Evolutionary conservation across 2,888 invertebrate species (phyloP).

Genomic region (Prosopocoilus inquinatus): DNA sequence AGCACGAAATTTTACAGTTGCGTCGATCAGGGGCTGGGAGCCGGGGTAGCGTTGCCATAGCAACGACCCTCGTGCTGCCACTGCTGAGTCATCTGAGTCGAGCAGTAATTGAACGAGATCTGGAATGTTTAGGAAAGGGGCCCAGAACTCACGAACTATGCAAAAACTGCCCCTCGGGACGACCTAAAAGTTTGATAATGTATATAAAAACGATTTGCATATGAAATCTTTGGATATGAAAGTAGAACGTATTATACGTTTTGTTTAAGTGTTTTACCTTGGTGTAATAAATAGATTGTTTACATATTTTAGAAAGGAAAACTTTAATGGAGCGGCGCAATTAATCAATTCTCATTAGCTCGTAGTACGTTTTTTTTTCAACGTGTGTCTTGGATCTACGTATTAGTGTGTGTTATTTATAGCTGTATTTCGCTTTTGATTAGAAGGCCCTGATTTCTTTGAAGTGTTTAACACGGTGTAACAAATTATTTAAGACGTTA

Average conservation of each 20-base stretch:
- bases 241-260: not conserved
- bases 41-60: constrained; percentile 28
- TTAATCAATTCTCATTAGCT: no score
- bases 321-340: no score
- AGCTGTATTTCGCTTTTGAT: no score
- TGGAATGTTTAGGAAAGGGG: constrained; percentile 20
- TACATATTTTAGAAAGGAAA: no score
- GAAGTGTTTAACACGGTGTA: no score
- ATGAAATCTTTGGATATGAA: not conserved
- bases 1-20: no score
- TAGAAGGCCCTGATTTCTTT: no score
- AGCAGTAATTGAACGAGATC: constrained; percentile 29
- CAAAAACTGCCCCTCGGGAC: constrained; percentile 20
- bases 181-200: not conserved
- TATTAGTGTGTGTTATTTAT: no score
- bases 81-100: constrained; percentile 28
- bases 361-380: no score
- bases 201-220: not conserved
- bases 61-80: constrained; percentile 23
- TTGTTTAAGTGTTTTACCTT: not conserved
- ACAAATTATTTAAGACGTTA: no score
- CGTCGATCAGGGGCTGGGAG: not conserved
- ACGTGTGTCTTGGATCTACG: no score
- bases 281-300: no score
- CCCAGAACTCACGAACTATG: constrained; percentile 24